A percentile compares a stretch with the other conserved stretches of the same genome.
phyloP scores from a whole-genome alignment of 2,888 invertebrate genomes.

The Steinernema carpocapsae region DNA sequence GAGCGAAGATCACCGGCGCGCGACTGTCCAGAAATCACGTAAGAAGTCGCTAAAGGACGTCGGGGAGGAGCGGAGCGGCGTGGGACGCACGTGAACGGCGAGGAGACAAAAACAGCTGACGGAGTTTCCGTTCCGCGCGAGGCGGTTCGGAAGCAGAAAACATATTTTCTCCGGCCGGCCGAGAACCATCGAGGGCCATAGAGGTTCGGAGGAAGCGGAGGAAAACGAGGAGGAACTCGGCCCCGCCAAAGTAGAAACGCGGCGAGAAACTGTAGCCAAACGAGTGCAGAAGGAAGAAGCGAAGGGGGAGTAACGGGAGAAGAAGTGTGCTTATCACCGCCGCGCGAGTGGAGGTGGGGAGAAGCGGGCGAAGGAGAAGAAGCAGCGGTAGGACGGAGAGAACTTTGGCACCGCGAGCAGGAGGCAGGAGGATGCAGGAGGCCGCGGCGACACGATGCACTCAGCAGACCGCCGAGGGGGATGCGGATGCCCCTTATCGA shows the following conservation, averaged over 20 bases:
- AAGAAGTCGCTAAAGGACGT: neutral
- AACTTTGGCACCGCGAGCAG: slow-evolving; percentile 20
- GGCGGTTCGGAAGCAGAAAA: slow-evolving; percentile 14
- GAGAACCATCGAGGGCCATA: too few species aligned
- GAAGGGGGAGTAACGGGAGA: neutral
- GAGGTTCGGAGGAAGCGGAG: neutral
- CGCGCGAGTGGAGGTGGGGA: slow-evolving; percentile 33
- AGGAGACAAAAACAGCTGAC: slow-evolving; percentile 27
- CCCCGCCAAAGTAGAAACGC: neutral
- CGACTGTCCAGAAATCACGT: slow-evolving; percentile 26
- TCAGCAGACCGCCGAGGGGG: neutral
- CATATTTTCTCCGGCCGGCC: neutral
- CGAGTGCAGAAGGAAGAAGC: neutral
- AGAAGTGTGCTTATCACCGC: slow-evolving; percentile 14
- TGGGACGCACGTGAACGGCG: slow-evolving; percentile 29
- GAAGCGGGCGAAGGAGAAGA: slow-evolving; percentile 9
- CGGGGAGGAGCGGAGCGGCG: slow-evolving; percentile 7
- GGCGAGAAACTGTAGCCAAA: slow-evolving; percentile 10
- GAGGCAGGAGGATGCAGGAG: too few species aligned
- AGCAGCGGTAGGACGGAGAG: slow-evolving; percentile 18
- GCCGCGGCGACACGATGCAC: slow-evolving; percentile 14
- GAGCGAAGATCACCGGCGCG: neutral
- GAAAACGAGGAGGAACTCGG: neutral
- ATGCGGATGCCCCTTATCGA: slow-evolving; percentile 2
- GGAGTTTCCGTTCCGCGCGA: slow-evolving; percentile 28